Base-by-base conservation (phyloP, 2,888 invertebrate species). In the Yponomeuta plumbellus region DNA sequence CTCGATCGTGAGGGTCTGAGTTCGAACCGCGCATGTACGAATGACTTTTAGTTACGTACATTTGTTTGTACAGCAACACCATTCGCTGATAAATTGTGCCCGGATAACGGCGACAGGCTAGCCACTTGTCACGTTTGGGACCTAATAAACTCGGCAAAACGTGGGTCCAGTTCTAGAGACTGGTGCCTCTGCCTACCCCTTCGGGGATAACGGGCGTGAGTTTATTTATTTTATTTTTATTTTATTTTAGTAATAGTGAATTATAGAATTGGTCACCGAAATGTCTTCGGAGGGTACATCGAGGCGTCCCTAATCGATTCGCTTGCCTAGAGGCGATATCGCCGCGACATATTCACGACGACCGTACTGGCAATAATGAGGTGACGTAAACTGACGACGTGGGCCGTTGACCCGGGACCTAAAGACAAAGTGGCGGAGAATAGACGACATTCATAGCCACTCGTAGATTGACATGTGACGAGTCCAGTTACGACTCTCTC, bases 231-330 rank as follows among this genome's bases (percentile, higher is more conserved):
- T n/a, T n/a, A n/a, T n/a, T n/a, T n/a, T n/a, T n/a, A n/a, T n/a
- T n/a, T n/a, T n/a, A n/a, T n/a, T n/a, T n/a, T 56, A 52, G 52
- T 20, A 23, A 64, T 40, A 61, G 26, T 61, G 20, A 62, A 62
- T 59, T 59, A 59, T 64, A 70, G 73, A 74, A 74, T 79, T 74
- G 70, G 72, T 73, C 75, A 76, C 78, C 75, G 75, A 72, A 79
- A 77, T 76, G 76, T 73, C 66, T 64, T 69, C 44, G 73, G 74
- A 70, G 71, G 69, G 69, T 70, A 8, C 73, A 70, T 72, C 77
- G 73, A 80, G 80, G 81, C 81, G 78, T 81, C 74, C 76, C 79
- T 73, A 85, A 85, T 85, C 80, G 78, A 84, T 86, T 85, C 77
- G 79, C 79, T 78, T 79, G 77, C 77, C 78, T 73, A 76, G 74